These are phyloP conservation scores for Riptortus pedestris DNA, from an alignment of 1,140 invertebrate genomes.

Conservation along the genomic window DNA sequence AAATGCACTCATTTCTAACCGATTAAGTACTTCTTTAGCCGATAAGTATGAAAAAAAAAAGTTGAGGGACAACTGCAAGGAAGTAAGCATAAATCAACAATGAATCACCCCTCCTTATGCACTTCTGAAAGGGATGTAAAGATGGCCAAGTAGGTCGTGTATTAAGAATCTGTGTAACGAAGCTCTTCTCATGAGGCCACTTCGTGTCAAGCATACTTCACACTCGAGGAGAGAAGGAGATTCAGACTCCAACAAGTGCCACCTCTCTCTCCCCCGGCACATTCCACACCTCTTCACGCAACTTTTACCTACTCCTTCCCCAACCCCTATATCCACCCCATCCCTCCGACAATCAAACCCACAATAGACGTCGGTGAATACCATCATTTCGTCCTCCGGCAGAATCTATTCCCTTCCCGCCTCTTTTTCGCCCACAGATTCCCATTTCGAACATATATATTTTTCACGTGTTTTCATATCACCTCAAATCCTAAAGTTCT, in stretches of 20 bases:
- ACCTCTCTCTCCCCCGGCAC: background rate
- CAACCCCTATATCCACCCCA: background rate
- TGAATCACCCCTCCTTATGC: no score
- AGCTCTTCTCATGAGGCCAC: background rate
- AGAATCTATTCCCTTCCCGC: background rate
- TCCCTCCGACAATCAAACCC: background rate
- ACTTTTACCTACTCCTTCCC: background rate
- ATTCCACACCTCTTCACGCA: background rate
- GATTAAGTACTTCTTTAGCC: no score
- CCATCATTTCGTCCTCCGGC: background rate
- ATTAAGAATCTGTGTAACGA: no score
- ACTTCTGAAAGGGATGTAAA: no score
- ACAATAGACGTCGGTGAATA: background rate
- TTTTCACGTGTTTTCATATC: no score
- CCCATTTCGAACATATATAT: no score
- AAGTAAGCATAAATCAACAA: no score
- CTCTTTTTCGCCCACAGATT: background rate
- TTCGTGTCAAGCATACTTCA: background rate
- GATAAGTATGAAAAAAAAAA: no score
- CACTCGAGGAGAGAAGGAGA: background rate
- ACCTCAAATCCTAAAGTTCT: no score
- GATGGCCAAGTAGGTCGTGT: no score
- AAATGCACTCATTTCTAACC: no score
- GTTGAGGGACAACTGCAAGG: no score
- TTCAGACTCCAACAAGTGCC: background rate